Evolutionary conservation across 2,113 vertebrate species (phyloP).

Genomic region (Mesocricetus auratus): DNA sequence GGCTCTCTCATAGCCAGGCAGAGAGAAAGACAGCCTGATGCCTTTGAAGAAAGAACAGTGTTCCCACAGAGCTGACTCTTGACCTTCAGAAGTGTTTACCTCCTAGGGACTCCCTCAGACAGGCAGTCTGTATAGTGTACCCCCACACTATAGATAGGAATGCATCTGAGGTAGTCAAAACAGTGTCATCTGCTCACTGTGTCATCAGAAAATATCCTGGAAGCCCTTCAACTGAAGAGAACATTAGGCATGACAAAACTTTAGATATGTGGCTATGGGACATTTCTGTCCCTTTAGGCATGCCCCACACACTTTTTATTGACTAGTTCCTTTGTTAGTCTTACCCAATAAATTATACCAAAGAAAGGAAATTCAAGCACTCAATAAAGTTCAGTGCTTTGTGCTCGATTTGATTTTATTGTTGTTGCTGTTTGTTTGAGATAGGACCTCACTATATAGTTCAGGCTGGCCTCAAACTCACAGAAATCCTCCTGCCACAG

Average conservation of each 20-base stretch:
- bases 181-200: not conserved
- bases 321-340: not conserved
- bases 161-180: not conserved
- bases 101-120: not conserved
- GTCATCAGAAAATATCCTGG: not conserved
- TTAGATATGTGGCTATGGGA: not conserved
- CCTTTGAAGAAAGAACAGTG: no score
- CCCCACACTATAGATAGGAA: not conserved
- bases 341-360: not conserved
- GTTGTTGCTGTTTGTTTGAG: not conserved
- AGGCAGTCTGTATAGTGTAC: not conserved
- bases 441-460: not conserved
- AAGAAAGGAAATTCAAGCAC: conserved; percentile 19
- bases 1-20: not conserved
- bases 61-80: not conserved
- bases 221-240: not conserved
- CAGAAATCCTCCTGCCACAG: not conserved
- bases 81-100: not conserved
- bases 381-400: not conserved
- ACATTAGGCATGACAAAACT: not conserved
- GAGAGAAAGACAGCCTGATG: not conserved
- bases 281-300: not conserved
- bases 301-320: not conserved
- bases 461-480: not conserved
- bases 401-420: not conserved